Conservation (phyloP, 2,888 invertebrate genomes). For the Taenaris catops region DNA sequence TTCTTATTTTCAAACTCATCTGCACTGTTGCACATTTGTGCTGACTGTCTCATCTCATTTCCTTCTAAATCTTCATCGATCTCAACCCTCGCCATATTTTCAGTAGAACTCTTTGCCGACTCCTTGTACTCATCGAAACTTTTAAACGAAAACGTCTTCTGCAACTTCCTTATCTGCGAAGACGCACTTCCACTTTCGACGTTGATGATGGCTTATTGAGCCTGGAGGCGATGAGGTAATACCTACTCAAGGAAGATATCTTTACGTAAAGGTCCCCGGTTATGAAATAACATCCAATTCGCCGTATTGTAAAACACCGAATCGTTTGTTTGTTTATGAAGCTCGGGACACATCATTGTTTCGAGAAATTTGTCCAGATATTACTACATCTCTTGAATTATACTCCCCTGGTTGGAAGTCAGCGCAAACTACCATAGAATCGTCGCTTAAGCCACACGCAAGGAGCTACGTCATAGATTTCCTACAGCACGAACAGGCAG, state of each 20-base stretch:
- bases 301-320: constrained; percentile 82
- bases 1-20: constrained; percentile 29
- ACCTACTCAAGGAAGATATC: constrained; percentile 80
- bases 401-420: constrained; percentile 86
- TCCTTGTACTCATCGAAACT: constrained; percentile 32
- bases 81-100: constrained; percentile 27
- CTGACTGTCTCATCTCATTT: constrained; percentile 11
- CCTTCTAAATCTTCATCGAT: constrained; percentile 27
- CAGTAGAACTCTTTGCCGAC: constrained; percentile 33
- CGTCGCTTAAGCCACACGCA: constrained; percentile 77
- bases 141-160: constrained; percentile 48
- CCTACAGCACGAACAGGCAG: constrained; percentile 85
- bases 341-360: constrained; percentile 82
- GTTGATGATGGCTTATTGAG: constrained; percentile 84
- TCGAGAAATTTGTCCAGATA: constrained; percentile 84
- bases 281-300: constrained; percentile 74
- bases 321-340: constrained; percentile 86
- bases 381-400: constrained; percentile 79
- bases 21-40: constrained; percentile 39
- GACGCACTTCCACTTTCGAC: constrained; percentile 36
- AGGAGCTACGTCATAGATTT: constrained; percentile 88
- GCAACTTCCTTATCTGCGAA: constrained; percentile 55
- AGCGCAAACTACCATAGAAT: constrained; percentile 59
- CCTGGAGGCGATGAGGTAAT: constrained; percentile 85
- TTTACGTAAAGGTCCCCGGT: constrained; percentile 86